Evolutionary conservation across 1,140 invertebrate genomes (phyloP).

Genomic region (Leptinotarsa defecta): DNA sequence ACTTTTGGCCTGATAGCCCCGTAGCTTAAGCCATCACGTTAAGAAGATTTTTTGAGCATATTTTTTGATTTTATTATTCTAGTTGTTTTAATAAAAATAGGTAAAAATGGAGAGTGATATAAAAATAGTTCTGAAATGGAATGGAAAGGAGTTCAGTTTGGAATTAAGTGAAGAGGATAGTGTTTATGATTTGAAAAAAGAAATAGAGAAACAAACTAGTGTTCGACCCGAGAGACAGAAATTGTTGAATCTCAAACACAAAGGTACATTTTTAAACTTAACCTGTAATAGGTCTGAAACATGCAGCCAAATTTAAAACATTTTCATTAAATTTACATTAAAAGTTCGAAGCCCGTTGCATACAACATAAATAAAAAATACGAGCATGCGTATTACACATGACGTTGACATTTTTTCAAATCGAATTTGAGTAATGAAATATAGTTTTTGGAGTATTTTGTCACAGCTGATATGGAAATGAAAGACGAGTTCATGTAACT

Average conservation of each 20-base stretch:
- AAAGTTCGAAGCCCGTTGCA: no score
- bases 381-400: no score
- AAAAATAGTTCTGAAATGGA: conserved; percentile 76
- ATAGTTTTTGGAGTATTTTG: no score
- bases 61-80: background rate
- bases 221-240: conserved; percentile 90
- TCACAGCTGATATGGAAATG: no score
- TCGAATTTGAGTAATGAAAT: no score
- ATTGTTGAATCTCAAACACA: conserved; percentile 87
- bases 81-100: background rate
- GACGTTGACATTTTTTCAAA: no score
- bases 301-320: background rate
- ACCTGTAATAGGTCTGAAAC: no score
- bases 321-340: background rate
- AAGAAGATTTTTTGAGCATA: no score
- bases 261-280: conserved; percentile 66
- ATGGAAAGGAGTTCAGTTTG: conserved; percentile 82
- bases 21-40: no score
- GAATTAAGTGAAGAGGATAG: conserved; percentile 73
- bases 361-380: no score
- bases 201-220: conserved; percentile 79
- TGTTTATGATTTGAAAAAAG: conserved; percentile 77
- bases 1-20: no score
- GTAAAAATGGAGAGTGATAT: conserved; percentile 11
- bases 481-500: no score